These are phyloP conservation scores for Bombus superbus DNA, from an alignment of 1,140 invertebrate genomes.

Conservation along the genomic window DNA sequence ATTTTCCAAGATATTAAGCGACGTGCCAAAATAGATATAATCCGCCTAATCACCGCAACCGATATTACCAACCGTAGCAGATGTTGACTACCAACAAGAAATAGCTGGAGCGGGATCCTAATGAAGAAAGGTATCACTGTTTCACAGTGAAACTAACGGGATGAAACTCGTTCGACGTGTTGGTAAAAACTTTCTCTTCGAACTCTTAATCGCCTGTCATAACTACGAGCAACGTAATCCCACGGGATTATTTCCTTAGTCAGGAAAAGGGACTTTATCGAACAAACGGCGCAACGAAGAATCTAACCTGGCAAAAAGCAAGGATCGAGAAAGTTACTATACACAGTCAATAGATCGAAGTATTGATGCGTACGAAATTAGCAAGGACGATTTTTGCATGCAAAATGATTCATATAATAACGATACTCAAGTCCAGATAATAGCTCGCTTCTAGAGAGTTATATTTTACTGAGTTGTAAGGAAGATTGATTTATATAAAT, in stretches of 20 bases:
- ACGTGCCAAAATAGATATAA: not conserved
- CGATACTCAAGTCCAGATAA: too few species aligned
- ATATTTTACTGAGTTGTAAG: too few species aligned
- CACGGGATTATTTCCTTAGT: not conserved
- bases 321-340: not conserved
- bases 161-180: constrained; percentile 7
- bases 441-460: too few species aligned
- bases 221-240: not conserved
- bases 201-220: constrained; percentile 32
- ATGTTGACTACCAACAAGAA: constrained; percentile 9
- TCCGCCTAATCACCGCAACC: constrained; percentile 17
- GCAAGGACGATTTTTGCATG: too few species aligned
- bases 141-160: not conserved
- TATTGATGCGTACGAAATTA: not conserved
- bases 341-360: not conserved
- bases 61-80: constrained; percentile 5
- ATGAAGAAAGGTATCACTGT: constrained; percentile 29
- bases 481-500: too few species aligned
- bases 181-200: not conserved
- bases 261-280: not conserved
- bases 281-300: not conserved
- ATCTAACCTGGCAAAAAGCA: not conserved
- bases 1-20: constrained; percentile 24
- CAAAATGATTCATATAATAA: too few species aligned
- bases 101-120: not conserved